Percentiles rank a stretch among this genome's conserved stretches.
These are phyloP conservation scores for Pseudomyrmex cubaensis DNA, from an alignment of 1,140 invertebrate genomes.

Conservation along the genomic window DNA sequence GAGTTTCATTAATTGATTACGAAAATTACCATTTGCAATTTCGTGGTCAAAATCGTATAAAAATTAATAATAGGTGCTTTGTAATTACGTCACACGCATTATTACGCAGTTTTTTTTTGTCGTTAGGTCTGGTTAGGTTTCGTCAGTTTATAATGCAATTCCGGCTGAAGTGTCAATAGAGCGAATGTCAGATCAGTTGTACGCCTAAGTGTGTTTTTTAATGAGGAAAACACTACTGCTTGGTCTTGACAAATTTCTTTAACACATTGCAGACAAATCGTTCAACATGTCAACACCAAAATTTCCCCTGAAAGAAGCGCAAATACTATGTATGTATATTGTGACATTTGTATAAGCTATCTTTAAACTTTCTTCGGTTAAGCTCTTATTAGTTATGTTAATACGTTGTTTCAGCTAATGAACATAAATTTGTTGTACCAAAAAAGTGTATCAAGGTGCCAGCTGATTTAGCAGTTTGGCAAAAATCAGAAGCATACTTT, in stretches of 20 bases:
- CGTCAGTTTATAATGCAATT: too few relatives aligned
- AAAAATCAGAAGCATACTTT: constrained; percentile 93
- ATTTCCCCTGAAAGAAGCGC: constrained; percentile 42
- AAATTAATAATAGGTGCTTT: too few relatives aligned
- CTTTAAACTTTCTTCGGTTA: background rate
- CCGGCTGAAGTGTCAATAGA: too few relatives aligned
- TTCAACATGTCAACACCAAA: constrained; percentile 67
- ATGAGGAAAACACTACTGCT: background rate
- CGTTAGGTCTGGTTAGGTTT: too few relatives aligned
- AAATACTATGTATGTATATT: constrained; percentile 69
- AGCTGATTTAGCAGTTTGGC: constrained; percentile 92
- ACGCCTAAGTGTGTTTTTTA: background rate
- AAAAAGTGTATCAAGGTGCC: constrained; percentile 89
- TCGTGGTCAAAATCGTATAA: too few relatives aligned
- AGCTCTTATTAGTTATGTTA: background rate
- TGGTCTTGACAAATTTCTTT: background rate
- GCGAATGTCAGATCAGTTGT: background rate
- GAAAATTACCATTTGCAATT: too few relatives aligned
- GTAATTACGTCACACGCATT: too few relatives aligned
- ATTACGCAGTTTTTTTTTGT: too few relatives aligned
- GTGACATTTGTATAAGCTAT: background rate
- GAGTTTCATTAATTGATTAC: too few relatives aligned
- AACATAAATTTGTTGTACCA: constrained; percentile 89
- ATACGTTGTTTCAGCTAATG: constrained; percentile 77
- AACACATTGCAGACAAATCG: constrained; percentile 6